These are phyloP conservation scores for Tachystola acroxantha DNA, from an alignment of 2,888 invertebrate genomes.

Conservation along the genomic window DNA sequence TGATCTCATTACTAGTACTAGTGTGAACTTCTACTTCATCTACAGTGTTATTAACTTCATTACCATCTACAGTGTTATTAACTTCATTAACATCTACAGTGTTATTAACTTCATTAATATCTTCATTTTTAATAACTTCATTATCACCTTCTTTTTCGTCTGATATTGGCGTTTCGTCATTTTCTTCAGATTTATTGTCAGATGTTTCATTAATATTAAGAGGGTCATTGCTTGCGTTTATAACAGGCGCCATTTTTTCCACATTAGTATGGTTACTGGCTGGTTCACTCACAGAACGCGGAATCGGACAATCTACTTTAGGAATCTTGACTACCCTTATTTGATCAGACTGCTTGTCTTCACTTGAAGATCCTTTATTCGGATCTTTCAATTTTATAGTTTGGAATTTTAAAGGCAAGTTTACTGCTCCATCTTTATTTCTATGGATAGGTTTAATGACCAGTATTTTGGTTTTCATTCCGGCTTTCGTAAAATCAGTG, in stretches of 20 bases:
- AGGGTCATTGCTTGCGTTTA: slow-evolving; percentile 13
- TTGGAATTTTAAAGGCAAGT: slow-evolving; percentile 56
- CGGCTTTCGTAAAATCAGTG: slow-evolving; percentile 59
- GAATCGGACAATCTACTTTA: slow-evolving; percentile 46
- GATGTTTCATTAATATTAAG: slow-evolving; percentile 11
- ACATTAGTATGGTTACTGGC: slow-evolving; percentile 13
- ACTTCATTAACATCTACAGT: background rate
- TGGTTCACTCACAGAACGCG: slow-evolving; percentile 26
- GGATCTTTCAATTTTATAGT: slow-evolving; percentile 84
- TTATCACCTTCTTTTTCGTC: background rate
- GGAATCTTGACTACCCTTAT: slow-evolving; percentile 64
- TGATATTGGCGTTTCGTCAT: background rate
- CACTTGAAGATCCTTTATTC: slow-evolving; percentile 36
- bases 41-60: background rate
- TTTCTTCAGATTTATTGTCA: slow-evolving; percentile 3
- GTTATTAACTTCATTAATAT: background rate
- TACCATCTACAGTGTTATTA: background rate
- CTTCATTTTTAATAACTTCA: background rate
- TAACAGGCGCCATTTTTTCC: slow-evolving; percentile 7
- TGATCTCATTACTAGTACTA: too few relatives aligned
- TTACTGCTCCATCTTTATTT: slow-evolving; percentile 48
- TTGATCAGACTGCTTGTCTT: slow-evolving; percentile 52
- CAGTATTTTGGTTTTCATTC: slow-evolving; percentile 69
- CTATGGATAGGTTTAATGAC: slow-evolving; percentile 67
- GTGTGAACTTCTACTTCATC: too few relatives aligned